These are phyloP conservation scores for Amitus sp. DNA, from an alignment of 2,888 invertebrate genomes.

Conservation along the genomic window DNA sequence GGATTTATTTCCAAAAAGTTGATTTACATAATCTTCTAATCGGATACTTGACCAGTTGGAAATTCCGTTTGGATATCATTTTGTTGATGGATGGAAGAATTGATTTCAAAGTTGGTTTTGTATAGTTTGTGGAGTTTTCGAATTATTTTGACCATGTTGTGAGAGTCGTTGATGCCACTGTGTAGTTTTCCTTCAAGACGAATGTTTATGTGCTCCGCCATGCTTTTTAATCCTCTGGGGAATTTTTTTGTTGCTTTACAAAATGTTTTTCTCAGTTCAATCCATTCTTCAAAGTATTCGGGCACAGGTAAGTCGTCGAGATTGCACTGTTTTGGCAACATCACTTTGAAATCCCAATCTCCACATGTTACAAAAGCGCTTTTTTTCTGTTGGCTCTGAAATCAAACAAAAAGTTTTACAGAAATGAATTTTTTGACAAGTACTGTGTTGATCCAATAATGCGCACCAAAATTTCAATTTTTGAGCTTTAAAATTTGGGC, in stretches of 20 bases:
- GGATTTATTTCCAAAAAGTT: not conserved
- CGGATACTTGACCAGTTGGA: no score
- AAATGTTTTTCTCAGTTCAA: slow-evolving; percentile 69
- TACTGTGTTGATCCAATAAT: no score
- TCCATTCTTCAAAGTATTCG: slow-evolving; percentile 67
- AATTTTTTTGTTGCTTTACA: slow-evolving; percentile 56
- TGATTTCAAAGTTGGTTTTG: slow-evolving; percentile 48
- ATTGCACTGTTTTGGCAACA: slow-evolving; percentile 68
- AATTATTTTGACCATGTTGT: slow-evolving; percentile 55
- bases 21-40: not conserved
- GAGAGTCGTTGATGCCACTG: slow-evolving; percentile 63
- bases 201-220: slow-evolving; percentile 58
- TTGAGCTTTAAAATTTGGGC: no score
- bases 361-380: slow-evolving; percentile 71
- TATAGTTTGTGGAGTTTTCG: slow-evolving; percentile 38
- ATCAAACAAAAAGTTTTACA: not conserved
- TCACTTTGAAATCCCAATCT: slow-evolving; percentile 70
- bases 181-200: slow-evolving; percentile 64
- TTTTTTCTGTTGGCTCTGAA: slow-evolving; percentile 39
- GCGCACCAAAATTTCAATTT: no score
- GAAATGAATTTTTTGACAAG: no score
- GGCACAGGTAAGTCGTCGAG: slow-evolving; percentile 60
- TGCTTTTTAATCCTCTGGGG: slow-evolving; percentile 61
- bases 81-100: slow-evolving; percentile 27
- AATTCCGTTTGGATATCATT: no score